These are phyloP conservation scores for Leptinotarsa juncta DNA, from an alignment of 2,888 invertebrate species.

Conservation along the genomic window DNA sequence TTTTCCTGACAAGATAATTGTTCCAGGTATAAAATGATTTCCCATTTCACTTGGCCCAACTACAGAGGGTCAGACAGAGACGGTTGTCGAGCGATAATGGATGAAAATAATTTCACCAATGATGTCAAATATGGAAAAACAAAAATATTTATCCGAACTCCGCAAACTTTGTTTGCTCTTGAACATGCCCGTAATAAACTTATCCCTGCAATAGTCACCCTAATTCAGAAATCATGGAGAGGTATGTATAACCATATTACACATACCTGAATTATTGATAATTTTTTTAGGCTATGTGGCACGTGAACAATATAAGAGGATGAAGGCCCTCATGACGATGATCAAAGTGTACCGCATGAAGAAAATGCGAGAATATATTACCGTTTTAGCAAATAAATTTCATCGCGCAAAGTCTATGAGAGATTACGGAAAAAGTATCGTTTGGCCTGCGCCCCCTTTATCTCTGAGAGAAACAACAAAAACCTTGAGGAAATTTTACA, in stretches of 20 bases:
- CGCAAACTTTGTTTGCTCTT: constrained; percentile 88
- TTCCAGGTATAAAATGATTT: constrained; percentile 94
- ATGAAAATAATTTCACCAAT: constrained; percentile 79
- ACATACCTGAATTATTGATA: constrained; percentile 14
- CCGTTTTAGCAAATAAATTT: constrained; percentile 74
- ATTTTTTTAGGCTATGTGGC: constrained; percentile 64
- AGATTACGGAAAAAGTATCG: constrained; percentile 82
- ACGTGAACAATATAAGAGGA: constrained; percentile 81
- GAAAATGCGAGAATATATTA: constrained; percentile 80
- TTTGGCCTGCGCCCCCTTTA: constrained; percentile 86
- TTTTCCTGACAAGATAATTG: constrained; percentile 8
- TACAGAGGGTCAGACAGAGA: constrained; percentile 84
- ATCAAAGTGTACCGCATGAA: constrained; percentile 83
- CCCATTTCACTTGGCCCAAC: constrained; percentile 96
- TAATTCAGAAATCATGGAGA: constrained; percentile 96
- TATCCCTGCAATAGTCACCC: constrained; percentile 90
- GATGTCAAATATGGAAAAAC: constrained; percentile 96
- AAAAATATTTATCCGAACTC: constrained; percentile 94
- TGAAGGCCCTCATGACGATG: constrained; percentile 87
- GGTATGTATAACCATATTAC: constrained; percentile 62
- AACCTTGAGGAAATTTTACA: constrained; percentile 73
- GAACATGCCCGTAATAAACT: constrained; percentile 88
- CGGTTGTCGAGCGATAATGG: constrained; percentile 86
- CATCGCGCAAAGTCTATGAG: constrained; percentile 73
- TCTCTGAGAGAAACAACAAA: constrained; percentile 74